Evolutionary conservation across 1,140 invertebrate species (phyloP), one percentile per base, ranked within the genome.

Genomic region (Danaus plexippus): DNA sequence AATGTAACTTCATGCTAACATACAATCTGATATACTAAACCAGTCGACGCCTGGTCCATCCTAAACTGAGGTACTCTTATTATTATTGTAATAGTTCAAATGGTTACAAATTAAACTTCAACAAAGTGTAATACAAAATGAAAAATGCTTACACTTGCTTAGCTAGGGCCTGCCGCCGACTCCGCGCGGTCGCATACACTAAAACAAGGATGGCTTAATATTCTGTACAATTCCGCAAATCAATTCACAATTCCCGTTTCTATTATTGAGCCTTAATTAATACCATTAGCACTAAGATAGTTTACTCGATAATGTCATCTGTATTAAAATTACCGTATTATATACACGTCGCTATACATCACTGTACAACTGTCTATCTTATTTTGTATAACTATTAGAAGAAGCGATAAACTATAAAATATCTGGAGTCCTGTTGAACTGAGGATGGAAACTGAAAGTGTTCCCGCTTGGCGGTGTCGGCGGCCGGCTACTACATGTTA

Each of bases 21-120:
- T 71, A 73, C 81, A 79, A 83, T 76, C 79, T 82, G 73, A 77
- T 75, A 76, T 61, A 71, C 67, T 73, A 77, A 77, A 85, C 80
- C 80, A 86, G 83, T 86, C 83, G 83, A 84, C 83, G 83, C 79
- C 79, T 86, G 83, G 83, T 85, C 80, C 80, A 83, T 85, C 83
- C 75, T 85, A 83, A 84, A 83, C 80, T 82, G 80, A 85, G 75
- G 77, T 84, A 79, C 70, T 78, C 80, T 82, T 84, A 82, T 32
- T 81, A 84, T 80, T 84, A 84, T 80, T 71, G 77, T 80, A 85
- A 82, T 83, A 84, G 78, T 83, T 80, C 69, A 80, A 84, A 86
- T 78, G 77, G 79, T 84, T 83, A 83, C 73, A 85, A 87, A 85
- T 78, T 62, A 86, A 86, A 83, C 80, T 69, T 75, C 83, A 86